Evolutionary conservation across 2,113 vertebrate genomes (phyloP).

Genomic region (Protobothrops flavoviridis): DNA sequence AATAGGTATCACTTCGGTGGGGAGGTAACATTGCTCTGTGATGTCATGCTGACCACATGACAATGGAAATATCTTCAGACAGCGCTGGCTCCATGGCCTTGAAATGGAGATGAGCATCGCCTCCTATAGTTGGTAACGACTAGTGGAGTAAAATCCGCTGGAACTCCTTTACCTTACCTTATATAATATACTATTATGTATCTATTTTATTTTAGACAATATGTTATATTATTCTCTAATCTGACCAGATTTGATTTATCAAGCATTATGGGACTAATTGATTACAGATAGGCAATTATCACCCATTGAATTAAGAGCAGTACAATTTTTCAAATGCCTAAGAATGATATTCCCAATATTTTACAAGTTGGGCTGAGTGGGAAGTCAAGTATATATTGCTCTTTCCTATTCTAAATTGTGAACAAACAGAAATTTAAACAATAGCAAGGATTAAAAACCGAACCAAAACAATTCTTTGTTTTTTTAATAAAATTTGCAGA

Average conservation of each 20-base stretch:
- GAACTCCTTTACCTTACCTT: neutral
- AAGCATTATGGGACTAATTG: neutral
- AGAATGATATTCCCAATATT: neutral
- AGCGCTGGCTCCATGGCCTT: neutral
- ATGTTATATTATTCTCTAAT: neutral
- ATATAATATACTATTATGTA: neutral
- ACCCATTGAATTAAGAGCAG: neutral
- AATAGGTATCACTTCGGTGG: neutral
- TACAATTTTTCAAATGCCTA: neutral
- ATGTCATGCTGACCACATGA: neutral
- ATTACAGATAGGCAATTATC: neutral
- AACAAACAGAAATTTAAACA: neutral
- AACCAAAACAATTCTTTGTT: neutral
- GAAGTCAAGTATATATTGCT: neutral
- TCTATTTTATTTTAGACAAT: neutral
- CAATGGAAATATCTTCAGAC: neutral
- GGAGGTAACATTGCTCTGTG: neutral
- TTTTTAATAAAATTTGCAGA: neutral
- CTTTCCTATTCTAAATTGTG: neutral
- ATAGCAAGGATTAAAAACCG: neutral
- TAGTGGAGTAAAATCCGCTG: neutral
- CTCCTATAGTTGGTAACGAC: neutral
- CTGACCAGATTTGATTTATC: neutral
- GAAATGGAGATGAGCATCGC: neutral
- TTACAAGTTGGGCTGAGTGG: neutral